Evolutionary conservation across 2,797 vertebrate species (phyloP).

Genomic region (Aythya fuligula): DNA sequence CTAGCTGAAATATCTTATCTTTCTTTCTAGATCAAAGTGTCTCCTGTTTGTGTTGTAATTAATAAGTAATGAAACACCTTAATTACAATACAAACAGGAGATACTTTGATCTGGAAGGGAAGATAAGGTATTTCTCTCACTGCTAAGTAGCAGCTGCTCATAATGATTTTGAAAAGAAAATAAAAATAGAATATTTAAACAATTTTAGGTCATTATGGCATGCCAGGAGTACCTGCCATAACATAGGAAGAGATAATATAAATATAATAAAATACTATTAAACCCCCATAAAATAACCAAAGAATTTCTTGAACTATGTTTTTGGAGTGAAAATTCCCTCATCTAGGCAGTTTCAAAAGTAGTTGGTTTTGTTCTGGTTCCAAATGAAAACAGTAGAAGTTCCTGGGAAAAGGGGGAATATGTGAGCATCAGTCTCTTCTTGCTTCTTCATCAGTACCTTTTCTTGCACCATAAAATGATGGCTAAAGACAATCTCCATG

Average conservation of each 20-base stretch:
- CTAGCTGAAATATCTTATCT: conserved; percentile 25
- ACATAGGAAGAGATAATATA: not conserved
- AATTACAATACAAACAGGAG: conserved; percentile 55
- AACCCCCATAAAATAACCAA: not conserved
- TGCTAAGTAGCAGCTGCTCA: conserved; percentile 12
- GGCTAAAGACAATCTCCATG: not conserved
- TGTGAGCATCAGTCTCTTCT: not conserved
- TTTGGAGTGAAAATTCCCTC: conserved; percentile 20
- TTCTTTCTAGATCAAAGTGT: conserved; percentile 36
- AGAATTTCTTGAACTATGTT: conserved; percentile 25
- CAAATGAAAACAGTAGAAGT: conserved; percentile 4
- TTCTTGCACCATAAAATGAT: not conserved
- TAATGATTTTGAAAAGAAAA: conserved; percentile 42
- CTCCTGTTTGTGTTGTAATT: conserved; percentile 44
- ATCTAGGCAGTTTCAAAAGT: not conserved
- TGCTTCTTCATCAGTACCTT: not conserved
- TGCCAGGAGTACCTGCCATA: not conserved
- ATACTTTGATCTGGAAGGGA: conserved; percentile 40
- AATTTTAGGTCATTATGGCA: conserved; percentile 7
- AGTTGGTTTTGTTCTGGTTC: conserved; percentile 30
- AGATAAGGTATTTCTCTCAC: conserved; percentile 17
- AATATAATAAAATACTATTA: conserved; percentile 38
- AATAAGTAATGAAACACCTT: conserved; percentile 56
- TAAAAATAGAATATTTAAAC: conserved; percentile 41
- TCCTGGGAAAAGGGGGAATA: conserved; percentile 14